These are phyloP conservation scores for Tricholauxania praeusta DNA, from an alignment of 2,888 invertebrate species.

Conservation along the genomic window DNA sequence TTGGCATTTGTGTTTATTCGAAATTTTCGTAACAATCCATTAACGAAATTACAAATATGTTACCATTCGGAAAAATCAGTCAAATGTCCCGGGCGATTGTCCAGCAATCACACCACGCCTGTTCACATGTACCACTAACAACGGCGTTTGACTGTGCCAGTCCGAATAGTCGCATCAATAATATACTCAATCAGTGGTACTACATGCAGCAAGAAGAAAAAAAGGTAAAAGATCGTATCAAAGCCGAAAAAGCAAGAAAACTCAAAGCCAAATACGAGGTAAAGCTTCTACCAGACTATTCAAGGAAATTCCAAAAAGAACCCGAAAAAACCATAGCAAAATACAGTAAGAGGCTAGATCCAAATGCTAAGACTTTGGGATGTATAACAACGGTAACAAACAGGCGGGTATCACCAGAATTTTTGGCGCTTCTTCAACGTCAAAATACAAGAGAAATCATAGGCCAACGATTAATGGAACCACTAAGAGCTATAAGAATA, in stretches of 20 bases:
- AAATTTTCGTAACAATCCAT: not conserved
- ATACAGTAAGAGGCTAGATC: not conserved
- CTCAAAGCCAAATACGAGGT: not conserved
- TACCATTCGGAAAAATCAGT: conserved; percentile 6
- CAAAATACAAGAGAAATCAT: too few relatives aligned
- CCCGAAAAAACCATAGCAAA: not conserved
- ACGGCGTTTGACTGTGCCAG: not conserved
- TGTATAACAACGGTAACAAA: not conserved
- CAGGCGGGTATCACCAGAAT: conserved; percentile 29
- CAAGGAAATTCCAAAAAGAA: not conserved
- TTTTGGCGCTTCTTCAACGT: conserved; percentile 14
- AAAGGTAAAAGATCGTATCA: not conserved
- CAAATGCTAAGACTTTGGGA: not conserved
- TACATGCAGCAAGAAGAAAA: not conserved
- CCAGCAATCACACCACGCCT: too few relatives aligned
- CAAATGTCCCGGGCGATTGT: conserved; percentile 2
- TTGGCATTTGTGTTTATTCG: not conserved
- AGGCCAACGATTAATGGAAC: too few relatives aligned
- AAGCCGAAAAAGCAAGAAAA: not conserved
- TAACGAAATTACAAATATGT: conserved; percentile 32
- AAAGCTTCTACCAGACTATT: conserved; percentile 10
- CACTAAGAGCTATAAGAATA: too few relatives aligned
- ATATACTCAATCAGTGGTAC: not conserved
- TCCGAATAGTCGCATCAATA: not conserved
- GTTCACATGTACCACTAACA: conserved; percentile 4